These are phyloP conservation scores for Lasius platythorax DNA, from an alignment of 2,888 invertebrate species.

Conservation along the genomic window DNA sequence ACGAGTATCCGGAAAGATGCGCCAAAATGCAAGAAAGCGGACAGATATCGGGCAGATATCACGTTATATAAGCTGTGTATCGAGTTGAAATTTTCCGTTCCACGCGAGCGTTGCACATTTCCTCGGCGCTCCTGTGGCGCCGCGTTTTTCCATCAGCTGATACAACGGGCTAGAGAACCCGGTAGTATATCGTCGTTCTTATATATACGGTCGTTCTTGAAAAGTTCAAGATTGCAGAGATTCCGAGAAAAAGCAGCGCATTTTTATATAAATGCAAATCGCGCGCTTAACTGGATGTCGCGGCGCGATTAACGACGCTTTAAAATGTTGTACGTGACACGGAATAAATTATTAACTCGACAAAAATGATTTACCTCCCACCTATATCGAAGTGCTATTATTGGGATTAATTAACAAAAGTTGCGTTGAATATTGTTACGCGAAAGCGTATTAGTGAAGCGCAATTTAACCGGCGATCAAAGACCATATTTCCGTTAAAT, in stretches of 20 bases:
- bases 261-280: slow-evolving; percentile 54
- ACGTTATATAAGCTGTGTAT: background rate
- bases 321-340: background rate
- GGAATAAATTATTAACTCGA: slow-evolving; percentile 9
- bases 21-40: slow-evolving; percentile 6
- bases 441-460: background rate
- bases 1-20: slow-evolving; percentile 3
- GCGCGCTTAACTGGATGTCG: slow-evolving; percentile 14
- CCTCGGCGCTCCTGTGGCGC: slow-evolving; percentile 43
- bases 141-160: slow-evolving; percentile 41
- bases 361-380: background rate
- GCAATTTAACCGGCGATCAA: background rate
- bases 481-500: background rate
- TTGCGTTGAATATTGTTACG: background rate
- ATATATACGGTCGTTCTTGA: background rate
- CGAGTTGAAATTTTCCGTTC: slow-evolving; percentile 39
- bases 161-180: slow-evolving; percentile 26
- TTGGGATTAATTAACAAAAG: background rate
- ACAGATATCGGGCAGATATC: slow-evolving; percentile 31
- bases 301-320: slow-evolving; percentile 27
- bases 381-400: background rate
- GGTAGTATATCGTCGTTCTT: slow-evolving; percentile 38
- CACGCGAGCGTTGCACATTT: slow-evolving; percentile 33
- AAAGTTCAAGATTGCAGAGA: slow-evolving; percentile 31
- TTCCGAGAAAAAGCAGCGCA: slow-evolving; percentile 14